Base-by-base conservation (phyloP, 2,888 invertebrate genomes). In the Exephanes ischioxanthus region DNA sequence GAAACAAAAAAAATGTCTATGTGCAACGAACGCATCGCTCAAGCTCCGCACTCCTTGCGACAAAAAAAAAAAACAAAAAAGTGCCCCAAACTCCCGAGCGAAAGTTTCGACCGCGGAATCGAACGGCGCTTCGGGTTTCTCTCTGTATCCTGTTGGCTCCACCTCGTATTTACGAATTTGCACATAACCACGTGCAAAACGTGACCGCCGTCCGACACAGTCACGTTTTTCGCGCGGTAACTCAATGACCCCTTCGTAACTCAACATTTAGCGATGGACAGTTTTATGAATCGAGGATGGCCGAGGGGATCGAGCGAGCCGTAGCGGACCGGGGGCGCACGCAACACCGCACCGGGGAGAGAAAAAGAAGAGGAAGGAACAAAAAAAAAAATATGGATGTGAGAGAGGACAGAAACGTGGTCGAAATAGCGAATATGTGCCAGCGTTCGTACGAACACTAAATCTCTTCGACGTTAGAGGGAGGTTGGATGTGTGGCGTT, bases 371-470 rank as follows among this genome's bases (percentile, higher is more conserved):
- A 19, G 30, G 26, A 37, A 55, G 53, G 48, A 16, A 45, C 19
- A 45, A 41, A 58, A 45, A 48, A 45, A 48, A 79, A 61, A 73
- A 58, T 58, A 19, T 16, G 61, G 63, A 53, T 26, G 66, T 26
- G 71, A 22, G 71, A 66, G 80, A 71, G 66, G 53, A 80, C 41
- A 55, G 76, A 82, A 26, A 82, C 85, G 85, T 80, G 85, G 82
- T 76, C 72, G 85, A 82, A 82, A 85, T 85, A 67, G 75, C 68
- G 75, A 85, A 85, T 85, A 79, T 83, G 76, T 66, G 82, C 37
- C 72, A 33, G n/a, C 71, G 79, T 76, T 71, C 82, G 75, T 80
- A 76, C 58, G 76, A 76, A 66, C 82, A 82, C 79, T 85, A 82
- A 85, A 85, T 82, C 85, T 82, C 71, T 61, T 80, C 71, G 85